Conservation (phyloP, 2,888 invertebrate genomes). For the Lasioglossum pauxillum region DNA sequence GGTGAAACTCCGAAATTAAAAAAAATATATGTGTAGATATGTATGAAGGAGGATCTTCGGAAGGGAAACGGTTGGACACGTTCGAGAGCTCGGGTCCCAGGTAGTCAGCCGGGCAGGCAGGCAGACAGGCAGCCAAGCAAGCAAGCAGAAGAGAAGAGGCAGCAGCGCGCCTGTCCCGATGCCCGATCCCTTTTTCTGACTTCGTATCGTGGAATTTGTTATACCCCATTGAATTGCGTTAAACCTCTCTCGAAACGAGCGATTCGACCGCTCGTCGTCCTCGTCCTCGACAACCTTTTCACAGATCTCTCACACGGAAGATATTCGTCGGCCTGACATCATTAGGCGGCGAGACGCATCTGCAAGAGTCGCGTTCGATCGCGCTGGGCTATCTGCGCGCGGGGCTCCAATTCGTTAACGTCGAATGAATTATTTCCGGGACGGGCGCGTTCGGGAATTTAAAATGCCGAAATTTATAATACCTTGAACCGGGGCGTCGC, state of each 20-base stretch:
- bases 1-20: slow-evolving; percentile 76
- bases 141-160: not conserved
- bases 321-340: slow-evolving; percentile 30
- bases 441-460: not conserved
- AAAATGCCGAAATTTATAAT: not conserved
- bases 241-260: slow-evolving; percentile 50
- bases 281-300: not conserved
- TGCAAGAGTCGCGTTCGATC: not conserved
- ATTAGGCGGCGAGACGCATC: slow-evolving; percentile 30
- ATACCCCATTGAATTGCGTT: slow-evolving; percentile 61
- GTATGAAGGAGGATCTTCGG: slow-evolving; percentile 49
- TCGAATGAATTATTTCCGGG: slow-evolving; percentile 31
- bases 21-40: slow-evolving; percentile 69
- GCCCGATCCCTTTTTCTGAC: slow-evolving; percentile 57
- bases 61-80: slow-evolving; percentile 47
- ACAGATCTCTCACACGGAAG: slow-evolving; percentile 28
- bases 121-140: not conserved
- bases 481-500: not conserved
- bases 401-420: slow-evolving; percentile 21
- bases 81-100: slow-evolving; percentile 48
- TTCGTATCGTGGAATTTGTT: slow-evolving; percentile 61
- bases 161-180: slow-evolving; percentile 18
- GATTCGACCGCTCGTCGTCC: slow-evolving; percentile 1
- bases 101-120: slow-evolving; percentile 38
- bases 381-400: not conserved